These are phyloP conservation scores for Catocala sponsa DNA, from an alignment of 2,888 invertebrate species.

Conservation along the genomic window DNA sequence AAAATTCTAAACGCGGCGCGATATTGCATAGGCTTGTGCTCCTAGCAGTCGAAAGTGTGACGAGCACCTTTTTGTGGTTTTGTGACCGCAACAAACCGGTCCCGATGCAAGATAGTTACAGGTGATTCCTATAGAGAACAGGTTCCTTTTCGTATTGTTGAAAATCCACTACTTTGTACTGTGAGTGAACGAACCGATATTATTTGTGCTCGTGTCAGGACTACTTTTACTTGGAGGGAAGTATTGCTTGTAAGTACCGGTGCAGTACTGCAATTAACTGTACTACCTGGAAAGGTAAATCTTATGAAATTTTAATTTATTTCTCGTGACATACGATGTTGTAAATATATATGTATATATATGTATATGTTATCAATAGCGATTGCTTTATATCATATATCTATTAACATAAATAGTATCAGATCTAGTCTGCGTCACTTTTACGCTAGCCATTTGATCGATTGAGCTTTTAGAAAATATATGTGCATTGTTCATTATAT, in stretches of 20 bases:
- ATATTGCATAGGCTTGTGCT: slow-evolving; percentile 35
- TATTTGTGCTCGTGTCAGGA: slow-evolving; percentile 50
- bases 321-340: slow-evolving; percentile 5
- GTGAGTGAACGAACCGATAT: slow-evolving; percentile 57
- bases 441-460: too few species aligned
- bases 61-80: slow-evolving; percentile 70
- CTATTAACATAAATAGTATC: too few species aligned
- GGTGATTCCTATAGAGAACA: slow-evolving; percentile 77
- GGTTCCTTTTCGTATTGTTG: slow-evolving; percentile 72
- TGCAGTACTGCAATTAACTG: slow-evolving; percentile 25
- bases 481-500: too few species aligned
- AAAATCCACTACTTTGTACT: slow-evolving; percentile 59
- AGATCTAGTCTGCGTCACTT: too few species aligned
- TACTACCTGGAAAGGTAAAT: slow-evolving; percentile 19
- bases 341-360: too few species aligned
- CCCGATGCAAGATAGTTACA: slow-evolving; percentile 69
- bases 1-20: slow-evolving; percentile 17
- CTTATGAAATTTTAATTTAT: slow-evolving; percentile 29
- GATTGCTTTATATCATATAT: too few species aligned
- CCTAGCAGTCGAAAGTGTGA: slow-evolving; percentile 66
- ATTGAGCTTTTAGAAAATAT: too few species aligned
- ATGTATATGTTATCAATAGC: too few species aligned
- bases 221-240: slow-evolving; percentile 66
- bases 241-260: slow-evolving; percentile 27
- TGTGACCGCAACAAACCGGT: slow-evolving; percentile 76